Percentiles rank a stretch among this genome's conserved stretches.
Evolutionary conservation across 2,888 invertebrate genomes (phyloP).

Genomic region (Drosophila affinis): DNA sequence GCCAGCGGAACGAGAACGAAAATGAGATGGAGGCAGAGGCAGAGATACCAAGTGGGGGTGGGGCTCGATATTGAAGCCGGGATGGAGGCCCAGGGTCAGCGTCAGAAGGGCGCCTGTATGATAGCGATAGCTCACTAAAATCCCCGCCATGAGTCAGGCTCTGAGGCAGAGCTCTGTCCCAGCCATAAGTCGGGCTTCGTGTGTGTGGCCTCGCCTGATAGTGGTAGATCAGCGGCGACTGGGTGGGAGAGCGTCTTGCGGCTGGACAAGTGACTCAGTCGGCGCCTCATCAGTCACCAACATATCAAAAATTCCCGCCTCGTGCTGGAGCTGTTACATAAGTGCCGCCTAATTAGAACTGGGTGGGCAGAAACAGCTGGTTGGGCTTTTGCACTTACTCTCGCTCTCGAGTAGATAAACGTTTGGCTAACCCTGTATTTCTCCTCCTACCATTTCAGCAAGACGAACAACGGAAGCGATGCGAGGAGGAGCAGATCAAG

Average conservation of each 20-base stretch:
- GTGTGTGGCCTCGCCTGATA: too few species aligned
- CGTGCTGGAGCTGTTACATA: background rate
- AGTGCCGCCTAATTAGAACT: background rate
- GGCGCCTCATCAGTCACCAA: too few species aligned
- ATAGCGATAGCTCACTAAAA: background rate
- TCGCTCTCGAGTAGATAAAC: background rate
- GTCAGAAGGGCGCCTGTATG: background rate
- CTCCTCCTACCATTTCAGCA: slow-evolving; percentile 64
- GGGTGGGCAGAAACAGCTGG: background rate
- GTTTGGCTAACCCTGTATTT: background rate
- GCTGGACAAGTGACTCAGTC: too few species aligned
- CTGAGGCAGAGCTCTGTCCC: background rate
- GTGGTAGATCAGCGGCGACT: too few species aligned
- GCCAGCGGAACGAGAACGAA: background rate
- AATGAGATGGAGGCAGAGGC: background rate
- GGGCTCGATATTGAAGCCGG: background rate
- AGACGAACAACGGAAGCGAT: slow-evolving; percentile 79
- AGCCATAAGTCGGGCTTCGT: too few species aligned
- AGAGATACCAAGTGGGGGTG: slow-evolving; percentile 18
- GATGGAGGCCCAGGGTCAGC: background rate
- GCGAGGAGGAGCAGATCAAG: slow-evolving; percentile 75
- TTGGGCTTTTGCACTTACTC: background rate
- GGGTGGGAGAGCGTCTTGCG: too few species aligned
- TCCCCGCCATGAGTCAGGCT: background rate
- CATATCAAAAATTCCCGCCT: too few species aligned